Percentiles rank a stretch among this genome's conserved stretches.
Conservation (phyloP, 2,888 invertebrate genomes). For the Julus scanicus region DNA sequence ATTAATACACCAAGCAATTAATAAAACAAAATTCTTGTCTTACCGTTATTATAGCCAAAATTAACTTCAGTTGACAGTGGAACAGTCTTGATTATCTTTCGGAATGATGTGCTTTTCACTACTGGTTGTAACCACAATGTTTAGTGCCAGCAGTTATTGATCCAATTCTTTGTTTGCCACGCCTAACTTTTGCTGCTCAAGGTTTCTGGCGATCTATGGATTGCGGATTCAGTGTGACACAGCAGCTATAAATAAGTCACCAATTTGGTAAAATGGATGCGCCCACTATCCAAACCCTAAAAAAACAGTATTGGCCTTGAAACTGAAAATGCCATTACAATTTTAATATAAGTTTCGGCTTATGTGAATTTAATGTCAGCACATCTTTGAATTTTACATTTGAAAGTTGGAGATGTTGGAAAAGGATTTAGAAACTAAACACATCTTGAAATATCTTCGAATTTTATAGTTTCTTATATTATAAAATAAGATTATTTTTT, state of each 20-base stretch:
- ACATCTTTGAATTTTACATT: too few relatives aligned
- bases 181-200: slow-evolving; percentile 22
- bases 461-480: too few relatives aligned
- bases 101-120: not conserved
- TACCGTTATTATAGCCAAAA: not conserved
- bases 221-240: slow-evolving; percentile 8
- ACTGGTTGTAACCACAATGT: not conserved
- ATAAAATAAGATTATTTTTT: too few relatives aligned
- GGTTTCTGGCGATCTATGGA: not conserved
- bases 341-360: not conserved
- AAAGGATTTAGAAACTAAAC: too few relatives aligned
- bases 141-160: not conserved
- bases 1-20: too few relatives aligned
- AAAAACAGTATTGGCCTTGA: not conserved
- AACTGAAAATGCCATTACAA: not conserved
- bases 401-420: too few relatives aligned
- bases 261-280: not conserved
- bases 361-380: not conserved
- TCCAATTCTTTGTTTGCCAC: not conserved
- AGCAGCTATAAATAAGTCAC: not conserved
- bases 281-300: not conserved
- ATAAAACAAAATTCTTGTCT: not conserved
- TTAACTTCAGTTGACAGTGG: not conserved
- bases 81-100: not conserved
- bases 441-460: too few relatives aligned